These are phyloP conservation scores for Diabrotica virgifera DNA, from an alignment of 1,140 invertebrate species.

Conservation along the genomic window DNA sequence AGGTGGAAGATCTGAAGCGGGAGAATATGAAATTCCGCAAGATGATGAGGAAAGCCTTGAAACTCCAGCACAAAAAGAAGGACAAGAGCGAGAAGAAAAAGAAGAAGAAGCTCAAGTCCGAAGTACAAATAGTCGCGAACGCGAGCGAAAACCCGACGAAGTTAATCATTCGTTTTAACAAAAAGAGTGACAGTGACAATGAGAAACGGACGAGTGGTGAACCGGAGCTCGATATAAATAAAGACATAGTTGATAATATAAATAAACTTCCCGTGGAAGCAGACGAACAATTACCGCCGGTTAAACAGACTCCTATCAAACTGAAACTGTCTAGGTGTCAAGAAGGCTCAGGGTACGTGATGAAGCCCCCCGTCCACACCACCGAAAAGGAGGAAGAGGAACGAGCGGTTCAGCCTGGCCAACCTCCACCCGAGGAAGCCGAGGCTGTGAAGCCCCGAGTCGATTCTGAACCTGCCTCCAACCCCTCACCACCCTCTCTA, in stretches of 20 bases:
- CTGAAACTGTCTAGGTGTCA: conserved; percentile 78
- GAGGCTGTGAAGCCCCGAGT: conserved; percentile 10
- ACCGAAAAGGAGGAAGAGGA: conserved; percentile 37
- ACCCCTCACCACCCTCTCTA: conserved; percentile 20
- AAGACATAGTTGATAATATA: background rate
- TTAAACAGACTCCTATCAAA: conserved; percentile 71
- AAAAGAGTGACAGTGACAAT: conserved; percentile 21
- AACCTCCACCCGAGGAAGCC: conserved; percentile 29
- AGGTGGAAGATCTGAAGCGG: conserved; percentile 72
- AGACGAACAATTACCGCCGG: conserved; percentile 11
- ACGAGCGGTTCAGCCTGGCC: conserved; percentile 34
- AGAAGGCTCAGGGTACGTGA: conserved; percentile 65
- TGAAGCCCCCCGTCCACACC: conserved; percentile 48
- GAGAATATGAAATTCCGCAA: conserved; percentile 87
- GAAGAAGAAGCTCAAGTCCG: conserved; percentile 56
- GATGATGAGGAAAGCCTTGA: conserved; percentile 72
- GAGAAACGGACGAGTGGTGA: conserved; percentile 34
- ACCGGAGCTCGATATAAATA: conserved; percentile 12
- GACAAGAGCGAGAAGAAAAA: conserved; percentile 65
- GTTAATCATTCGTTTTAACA: conserved; percentile 63
- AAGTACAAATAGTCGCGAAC: conserved; percentile 59
- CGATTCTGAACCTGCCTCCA: conserved; percentile 18
- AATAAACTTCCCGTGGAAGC: conserved; percentile 8
- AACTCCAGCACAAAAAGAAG: conserved; percentile 63
- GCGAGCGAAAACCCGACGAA: conserved; percentile 62